Conservation (phyloP, 2,888 invertebrate genomes). For the Germaria angustata region DNA sequence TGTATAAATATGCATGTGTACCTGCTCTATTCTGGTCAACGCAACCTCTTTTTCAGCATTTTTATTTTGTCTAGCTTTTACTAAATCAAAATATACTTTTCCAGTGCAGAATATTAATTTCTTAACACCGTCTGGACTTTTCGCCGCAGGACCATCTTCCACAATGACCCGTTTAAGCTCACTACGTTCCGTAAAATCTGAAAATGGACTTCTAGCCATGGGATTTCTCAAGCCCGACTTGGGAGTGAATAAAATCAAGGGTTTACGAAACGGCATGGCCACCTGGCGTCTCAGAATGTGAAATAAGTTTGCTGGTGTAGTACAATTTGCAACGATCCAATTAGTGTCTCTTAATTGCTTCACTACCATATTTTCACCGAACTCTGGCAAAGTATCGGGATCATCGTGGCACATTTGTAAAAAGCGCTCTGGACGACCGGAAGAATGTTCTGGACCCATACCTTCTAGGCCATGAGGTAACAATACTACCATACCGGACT, state of each 20-base stretch:
- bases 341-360: constrained; percentile 98
- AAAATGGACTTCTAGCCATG: constrained; percentile 95
- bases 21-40: constrained; percentile 91
- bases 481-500: constrained; percentile 96
- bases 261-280: constrained; percentile 98
- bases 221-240: constrained; percentile 98
- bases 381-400: constrained; percentile 95
- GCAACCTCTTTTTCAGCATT: constrained; percentile 87
- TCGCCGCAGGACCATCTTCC: constrained; percentile 83
- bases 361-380: constrained; percentile 93
- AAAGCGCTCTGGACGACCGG: constrained; percentile 86
- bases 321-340: constrained; percentile 97
- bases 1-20: too few relatives aligned
- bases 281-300: constrained; percentile 98
- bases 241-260: constrained; percentile 97
- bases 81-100: constrained; percentile 90
- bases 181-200: constrained; percentile 93
- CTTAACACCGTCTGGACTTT: constrained; percentile 84
- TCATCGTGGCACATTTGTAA: constrained; percentile 98
- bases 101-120: constrained; percentile 92
- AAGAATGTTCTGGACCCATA: constrained; percentile 92
- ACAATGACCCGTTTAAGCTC: constrained; percentile 87
- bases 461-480: constrained; percentile 99
- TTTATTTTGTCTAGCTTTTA: constrained; percentile 84
- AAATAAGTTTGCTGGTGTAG: constrained; percentile 97